A percentile compares a stretch with the other conserved stretches of the same genome.
phyloP scores from a whole-genome alignment of 2,113 vertebrate genomes.

The Delphinus delphis region DNA sequence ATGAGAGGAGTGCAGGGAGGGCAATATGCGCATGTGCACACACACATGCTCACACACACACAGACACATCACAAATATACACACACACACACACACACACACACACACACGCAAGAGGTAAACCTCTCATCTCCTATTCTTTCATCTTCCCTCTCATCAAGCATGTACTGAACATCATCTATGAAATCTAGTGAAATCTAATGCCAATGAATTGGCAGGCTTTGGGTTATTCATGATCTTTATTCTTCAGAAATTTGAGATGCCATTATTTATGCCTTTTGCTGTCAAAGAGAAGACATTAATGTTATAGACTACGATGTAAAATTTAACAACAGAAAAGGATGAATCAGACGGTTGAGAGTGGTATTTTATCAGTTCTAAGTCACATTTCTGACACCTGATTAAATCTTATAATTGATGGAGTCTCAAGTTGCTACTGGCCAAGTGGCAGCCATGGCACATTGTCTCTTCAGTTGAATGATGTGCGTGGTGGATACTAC shows the following conservation, averaged over 20 bases:
- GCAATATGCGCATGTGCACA: background rate
- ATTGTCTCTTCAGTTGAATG: background rate
- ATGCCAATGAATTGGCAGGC: background rate
- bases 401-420: background rate
- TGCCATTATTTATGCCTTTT: background rate
- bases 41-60: background rate
- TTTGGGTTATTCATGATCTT: background rate
- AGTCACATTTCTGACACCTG: background rate
- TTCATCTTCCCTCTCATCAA: background rate
- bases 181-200: background rate
- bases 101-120: background rate
- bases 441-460: background rate
- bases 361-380: background rate
- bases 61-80: no score
- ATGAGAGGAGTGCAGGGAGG: background rate
- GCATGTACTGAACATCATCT: background rate
- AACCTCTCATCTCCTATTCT: background rate
- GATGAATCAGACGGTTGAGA: background rate
- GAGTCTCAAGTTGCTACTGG: background rate
- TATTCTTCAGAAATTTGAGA: slow-evolving; percentile 19
- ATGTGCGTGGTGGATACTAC: background rate
- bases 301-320: background rate
- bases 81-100: no score
- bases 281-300: background rate
- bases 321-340: background rate